Evolutionary conservation across 2,888 invertebrate species (phyloP).

Genomic region (Coenonympha arcania): DNA sequence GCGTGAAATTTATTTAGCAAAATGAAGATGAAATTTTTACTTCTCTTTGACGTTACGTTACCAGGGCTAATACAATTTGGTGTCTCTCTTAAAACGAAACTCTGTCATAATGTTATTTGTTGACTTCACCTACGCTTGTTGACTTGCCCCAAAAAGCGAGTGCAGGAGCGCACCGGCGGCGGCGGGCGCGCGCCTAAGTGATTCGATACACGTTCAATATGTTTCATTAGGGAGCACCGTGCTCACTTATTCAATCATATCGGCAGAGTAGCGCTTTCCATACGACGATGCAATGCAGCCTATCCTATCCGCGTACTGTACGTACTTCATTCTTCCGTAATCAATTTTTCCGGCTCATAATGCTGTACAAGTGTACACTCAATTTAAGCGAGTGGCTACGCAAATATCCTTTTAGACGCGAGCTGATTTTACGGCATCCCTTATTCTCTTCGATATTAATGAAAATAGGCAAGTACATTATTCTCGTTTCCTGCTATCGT

Average conservation of each 20-base stretch:
- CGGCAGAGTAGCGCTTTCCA: slow-evolving; percentile 48
- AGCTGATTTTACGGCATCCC: slow-evolving; percentile 24
- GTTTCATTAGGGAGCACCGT: slow-evolving; percentile 69
- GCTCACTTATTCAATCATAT: slow-evolving; percentile 71
- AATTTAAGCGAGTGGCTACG: slow-evolving; percentile 42
- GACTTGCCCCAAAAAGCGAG: slow-evolving; percentile 59
- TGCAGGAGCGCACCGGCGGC: slow-evolving; percentile 64
- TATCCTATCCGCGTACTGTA: slow-evolving; percentile 49
- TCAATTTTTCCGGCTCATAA: slow-evolving; percentile 53
- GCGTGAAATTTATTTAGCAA: slow-evolving; percentile 62
- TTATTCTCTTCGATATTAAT: slow-evolving; percentile 8
- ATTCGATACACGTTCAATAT: slow-evolving; percentile 74
- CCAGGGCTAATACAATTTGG: slow-evolving; percentile 68
- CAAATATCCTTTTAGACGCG: slow-evolving; percentile 32
- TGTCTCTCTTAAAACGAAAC: slow-evolving; percentile 69
- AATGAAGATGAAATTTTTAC: slow-evolving; percentile 60
- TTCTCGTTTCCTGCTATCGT: background rate
- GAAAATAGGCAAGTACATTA: background rate
- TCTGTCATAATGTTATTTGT: slow-evolving; percentile 65
- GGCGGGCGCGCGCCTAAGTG: slow-evolving; percentile 70
- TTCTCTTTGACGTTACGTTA: slow-evolving; percentile 65
- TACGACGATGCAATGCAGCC: slow-evolving; percentile 38
- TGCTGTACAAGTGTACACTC: slow-evolving; percentile 47
- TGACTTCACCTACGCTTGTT: slow-evolving; percentile 67
- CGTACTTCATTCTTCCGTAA: slow-evolving; percentile 58